phyloP scores from a whole-genome alignment of 2,888 invertebrate genomes.

The Timandra comae region DNA sequence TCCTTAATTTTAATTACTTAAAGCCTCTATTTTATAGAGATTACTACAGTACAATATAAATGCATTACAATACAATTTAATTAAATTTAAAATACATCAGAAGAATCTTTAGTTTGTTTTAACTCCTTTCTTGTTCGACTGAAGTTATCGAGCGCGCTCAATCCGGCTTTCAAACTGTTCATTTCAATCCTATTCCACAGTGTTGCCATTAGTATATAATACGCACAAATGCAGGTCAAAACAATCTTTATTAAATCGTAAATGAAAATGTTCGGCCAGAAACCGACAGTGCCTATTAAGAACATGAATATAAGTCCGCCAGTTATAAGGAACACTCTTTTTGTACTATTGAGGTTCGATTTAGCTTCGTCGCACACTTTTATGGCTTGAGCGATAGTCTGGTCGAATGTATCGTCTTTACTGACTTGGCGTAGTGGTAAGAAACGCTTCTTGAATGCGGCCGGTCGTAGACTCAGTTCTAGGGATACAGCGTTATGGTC shows the following conservation, averaged over 20 bases:
- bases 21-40: no score
- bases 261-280: slow-evolving; percentile 63
- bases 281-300: slow-evolving; percentile 67
- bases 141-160: slow-evolving; percentile 81
- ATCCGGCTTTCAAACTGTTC: slow-evolving; percentile 86
- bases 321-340: slow-evolving; percentile 69
- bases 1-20: no score
- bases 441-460: slow-evolving; percentile 17
- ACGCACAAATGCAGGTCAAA: slow-evolving; percentile 80
- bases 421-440: slow-evolving; percentile 24
- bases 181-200: slow-evolving; percentile 89
- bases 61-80: no score
- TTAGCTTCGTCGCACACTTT: slow-evolving; percentile 78
- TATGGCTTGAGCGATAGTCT: slow-evolving; percentile 75
- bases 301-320: slow-evolving; percentile 71
- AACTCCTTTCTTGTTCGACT: slow-evolving; percentile 32
- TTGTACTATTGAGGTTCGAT: slow-evolving; percentile 62
- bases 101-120: no score
- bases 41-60: no score
- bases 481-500: slow-evolving; percentile 92
- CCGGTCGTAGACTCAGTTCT: slow-evolving; percentile 45
- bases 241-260: slow-evolving; percentile 78
- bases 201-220: slow-evolving; percentile 85
- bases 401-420: slow-evolving; percentile 32
- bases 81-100: no score